Evolutionary conservation across 30 jellyfish, hydroid and myxozoan species (phyloP), one percentile per base, ranked within the genome.

Genomic region (Mastigias papua): DNA sequence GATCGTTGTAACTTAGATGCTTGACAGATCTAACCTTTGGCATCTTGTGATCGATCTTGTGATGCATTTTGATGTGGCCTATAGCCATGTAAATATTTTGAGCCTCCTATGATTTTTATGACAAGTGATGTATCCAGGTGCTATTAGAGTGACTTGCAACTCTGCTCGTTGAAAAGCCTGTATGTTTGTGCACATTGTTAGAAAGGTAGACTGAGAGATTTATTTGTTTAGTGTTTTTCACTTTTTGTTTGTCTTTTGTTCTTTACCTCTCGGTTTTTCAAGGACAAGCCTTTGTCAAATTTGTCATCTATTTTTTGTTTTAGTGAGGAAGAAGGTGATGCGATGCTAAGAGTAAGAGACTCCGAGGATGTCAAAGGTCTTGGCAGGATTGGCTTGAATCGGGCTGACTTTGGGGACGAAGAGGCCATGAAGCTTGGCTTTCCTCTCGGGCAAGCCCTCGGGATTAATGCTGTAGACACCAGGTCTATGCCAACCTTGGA

Each of bases 311-410:
- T 7, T n/a, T 20, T 63, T 70, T 60, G n/a, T 80, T 81, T 60
- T 29, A 96, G 99, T 31, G 98, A 90, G 26, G 99, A 96, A 64
- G 99, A 96, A 78, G 99, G 99, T 16, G 87, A 86, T 31, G 99
- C 99, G 10, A 87, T 96, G 94, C 64, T 96, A 80, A 73, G 80
- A 42, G 76, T 89, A 10, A 84, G 99, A 26, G 99, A 96, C 78
- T 80, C 90, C 25, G 99, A 93, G 37, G 99, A 96, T 69, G 42
- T 80, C 25, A 88, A 91, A 33, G 72, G 97, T 32, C 97, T 96
- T 27, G 89, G 42, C 49, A 34, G 94, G 25, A 61, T 96, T 51
- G 99, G 98, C 16, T 68, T 96, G 80, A 68, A 49, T 69, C 91
- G 90, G 49, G 88, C 79, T 30, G 97, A 87, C 6, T 16, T 67